Base-by-base conservation (phyloP, 1,140 invertebrate genomes). In the Diuraphis noxia region DNA sequence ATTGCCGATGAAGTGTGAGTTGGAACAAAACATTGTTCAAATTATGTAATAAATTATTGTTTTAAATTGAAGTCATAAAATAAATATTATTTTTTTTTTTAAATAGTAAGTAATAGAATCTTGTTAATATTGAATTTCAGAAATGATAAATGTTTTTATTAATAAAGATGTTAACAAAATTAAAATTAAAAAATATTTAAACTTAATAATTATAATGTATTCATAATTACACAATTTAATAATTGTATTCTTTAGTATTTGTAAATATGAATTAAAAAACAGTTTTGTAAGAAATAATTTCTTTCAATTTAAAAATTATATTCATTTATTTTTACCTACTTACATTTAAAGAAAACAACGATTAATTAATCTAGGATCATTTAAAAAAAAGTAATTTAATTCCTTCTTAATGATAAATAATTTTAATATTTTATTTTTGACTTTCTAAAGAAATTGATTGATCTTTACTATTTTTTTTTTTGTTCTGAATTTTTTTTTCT, bases 1-100 rank as follows among this genome's bases (percentile, higher is more conserved):
- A 98, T 98, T 93, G 97, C 96, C 92, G 98, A 99, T 94, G 97
- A 98, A 92, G 97, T 96, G 98, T 99, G 95, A 96, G 96, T 95
- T 92, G 36, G 43, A 23, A 46, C 41, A 21, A 52, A 4, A 13
- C 36, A 34, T 85, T 46, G 84, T 49, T 46, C 23, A 25, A 81
- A 81, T 30, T 0, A 41, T 84, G 1, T 84, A n/a, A 43, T n/a
- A n/a, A n/a, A n/a, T 84, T 41, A 84, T n/a, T 84, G 4, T 84
- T 84, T 84, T 79, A 9, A 79, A 72, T 21, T 72, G 3, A 17
- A n/a, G 4, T 34, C 56, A 72, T 72, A 17, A 72, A 72, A 72
- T 72, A 72, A n/a, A 10, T 43, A 43, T 43, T 43, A 43, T 10
- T 43, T 43, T 43, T 17, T n/a, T n/a, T 72, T 63, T 63, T 6